These are phyloP conservation scores for Cancer borealis DNA, from an alignment of 2,888 invertebrate genomes.

Conservation along the genomic window DNA sequence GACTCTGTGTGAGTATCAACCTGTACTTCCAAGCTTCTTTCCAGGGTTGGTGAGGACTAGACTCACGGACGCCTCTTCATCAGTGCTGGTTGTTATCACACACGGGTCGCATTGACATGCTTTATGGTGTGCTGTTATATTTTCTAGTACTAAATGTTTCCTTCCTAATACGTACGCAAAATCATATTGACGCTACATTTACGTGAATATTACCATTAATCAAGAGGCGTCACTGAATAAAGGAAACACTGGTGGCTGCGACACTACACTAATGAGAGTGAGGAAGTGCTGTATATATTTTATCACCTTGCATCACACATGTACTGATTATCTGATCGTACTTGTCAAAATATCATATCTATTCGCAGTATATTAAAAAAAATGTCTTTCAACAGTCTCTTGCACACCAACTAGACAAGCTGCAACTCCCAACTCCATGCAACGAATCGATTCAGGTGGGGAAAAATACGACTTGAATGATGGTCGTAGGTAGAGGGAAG, in stretches of 20 bases:
- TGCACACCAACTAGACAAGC: neutral
- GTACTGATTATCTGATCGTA: neutral
- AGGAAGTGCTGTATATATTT: neutral
- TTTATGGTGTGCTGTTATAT: neutral
- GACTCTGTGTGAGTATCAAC: neutral
- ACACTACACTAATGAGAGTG: neutral
- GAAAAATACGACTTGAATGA: neutral
- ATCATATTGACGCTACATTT: neutral
- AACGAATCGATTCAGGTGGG: neutral
- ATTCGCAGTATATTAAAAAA: neutral
- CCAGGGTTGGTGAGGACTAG: neutral
- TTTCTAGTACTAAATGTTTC: too few species aligned
- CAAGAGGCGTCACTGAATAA: neutral
- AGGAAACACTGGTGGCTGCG: neutral
- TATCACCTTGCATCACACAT: neutral
- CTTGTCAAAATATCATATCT: constrained; percentile 20
- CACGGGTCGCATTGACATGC: neutral
- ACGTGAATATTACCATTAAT: neutral
- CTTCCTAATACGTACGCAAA: neutral
- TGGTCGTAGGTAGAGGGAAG: neutral
- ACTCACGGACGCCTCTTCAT: neutral
- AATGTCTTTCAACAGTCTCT: neutral
- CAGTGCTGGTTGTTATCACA: neutral
- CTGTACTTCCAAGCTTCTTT: neutral
- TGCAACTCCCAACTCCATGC: neutral